phyloP scores from a whole-genome alignment of 2,888 invertebrate genomes.

The Euplexia lucipara region DNA sequence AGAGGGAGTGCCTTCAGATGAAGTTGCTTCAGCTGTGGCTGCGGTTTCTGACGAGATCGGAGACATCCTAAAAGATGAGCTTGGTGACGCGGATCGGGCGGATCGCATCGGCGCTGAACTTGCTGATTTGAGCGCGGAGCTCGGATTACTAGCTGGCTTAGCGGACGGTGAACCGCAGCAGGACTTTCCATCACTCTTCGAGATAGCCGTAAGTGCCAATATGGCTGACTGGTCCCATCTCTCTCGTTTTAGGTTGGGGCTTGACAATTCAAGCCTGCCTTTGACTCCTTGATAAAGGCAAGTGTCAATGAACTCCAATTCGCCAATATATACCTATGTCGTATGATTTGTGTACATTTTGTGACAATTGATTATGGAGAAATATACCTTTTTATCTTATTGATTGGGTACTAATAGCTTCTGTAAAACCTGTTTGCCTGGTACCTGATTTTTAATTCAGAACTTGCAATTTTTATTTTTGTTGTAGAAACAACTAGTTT shows the following conservation, averaged over 20 bases:
- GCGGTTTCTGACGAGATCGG: constrained; percentile 88
- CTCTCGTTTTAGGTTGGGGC: constrained; percentile 30
- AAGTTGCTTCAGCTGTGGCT: constrained; percentile 85
- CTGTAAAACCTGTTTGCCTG: constrained; percentile 51
- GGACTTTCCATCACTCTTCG: constrained; percentile 85
- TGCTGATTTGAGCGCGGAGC: constrained; percentile 85
- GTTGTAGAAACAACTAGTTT: background rate
- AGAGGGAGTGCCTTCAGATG: constrained; percentile 81
- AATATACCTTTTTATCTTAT: constrained; percentile 28
- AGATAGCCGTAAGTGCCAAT: constrained; percentile 86
- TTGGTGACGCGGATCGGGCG: constrained; percentile 84
- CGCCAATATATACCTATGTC: constrained; percentile 24
- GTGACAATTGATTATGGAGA: constrained; percentile 19
- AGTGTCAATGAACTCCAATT: constrained; percentile 52
- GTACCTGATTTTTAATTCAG: constrained; percentile 35
- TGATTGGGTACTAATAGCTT: constrained; percentile 42
- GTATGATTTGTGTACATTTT: constrained; percentile 34
- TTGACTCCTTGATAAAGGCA: constrained; percentile 23
- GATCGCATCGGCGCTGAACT: constrained; percentile 86
- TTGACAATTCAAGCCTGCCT: constrained; percentile 27
- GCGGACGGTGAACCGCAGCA: constrained; percentile 84
- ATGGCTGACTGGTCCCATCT: constrained; percentile 69
- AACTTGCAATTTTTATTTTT: constrained; percentile 30
- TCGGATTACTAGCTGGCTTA: constrained; percentile 85
- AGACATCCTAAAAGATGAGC: constrained; percentile 87